Conservation (phyloP, 2,797 vertebrate genomes). For the Scolopax rusticola region DNA sequence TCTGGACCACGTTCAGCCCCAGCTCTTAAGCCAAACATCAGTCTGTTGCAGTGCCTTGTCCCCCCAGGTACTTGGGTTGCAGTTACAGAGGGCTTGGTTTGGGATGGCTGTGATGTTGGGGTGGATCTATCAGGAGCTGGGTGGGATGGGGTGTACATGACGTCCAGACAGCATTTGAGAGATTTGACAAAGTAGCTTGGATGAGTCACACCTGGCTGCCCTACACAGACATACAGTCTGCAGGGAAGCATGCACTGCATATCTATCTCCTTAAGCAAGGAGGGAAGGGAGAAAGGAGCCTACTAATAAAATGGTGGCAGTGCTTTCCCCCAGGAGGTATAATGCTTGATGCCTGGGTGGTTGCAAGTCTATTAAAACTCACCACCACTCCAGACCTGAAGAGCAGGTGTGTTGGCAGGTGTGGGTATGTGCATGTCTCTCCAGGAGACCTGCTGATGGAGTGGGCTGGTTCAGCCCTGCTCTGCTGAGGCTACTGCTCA, state of each 20-base stretch:
- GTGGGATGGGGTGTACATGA: rapidly evolving
- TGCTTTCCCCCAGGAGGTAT: background rate
- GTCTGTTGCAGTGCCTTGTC: background rate
- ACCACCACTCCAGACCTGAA: background rate
- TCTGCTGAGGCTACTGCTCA: background rate
- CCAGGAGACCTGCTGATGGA: background rate
- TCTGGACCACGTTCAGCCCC: background rate
- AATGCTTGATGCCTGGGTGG: background rate
- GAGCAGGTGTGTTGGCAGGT: background rate
- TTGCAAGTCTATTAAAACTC: background rate
- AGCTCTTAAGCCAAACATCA: background rate
- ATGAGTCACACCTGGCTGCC: background rate
- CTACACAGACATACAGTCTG: background rate
- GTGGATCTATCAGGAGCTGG: background rate
- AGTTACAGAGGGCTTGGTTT: background rate
- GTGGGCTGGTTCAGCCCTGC: background rate
- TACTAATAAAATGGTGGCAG: background rate
- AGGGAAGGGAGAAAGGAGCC: background rate
- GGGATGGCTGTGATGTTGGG: background rate
- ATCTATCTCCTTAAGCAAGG: background rate
- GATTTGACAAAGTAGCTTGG: background rate
- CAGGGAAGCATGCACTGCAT: background rate
- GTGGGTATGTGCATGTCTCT: background rate
- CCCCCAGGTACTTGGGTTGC: background rate
- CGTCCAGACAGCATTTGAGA: background rate